Conservation (phyloP, 2,888 invertebrate genomes). For the Drosophila rubida region DNA sequence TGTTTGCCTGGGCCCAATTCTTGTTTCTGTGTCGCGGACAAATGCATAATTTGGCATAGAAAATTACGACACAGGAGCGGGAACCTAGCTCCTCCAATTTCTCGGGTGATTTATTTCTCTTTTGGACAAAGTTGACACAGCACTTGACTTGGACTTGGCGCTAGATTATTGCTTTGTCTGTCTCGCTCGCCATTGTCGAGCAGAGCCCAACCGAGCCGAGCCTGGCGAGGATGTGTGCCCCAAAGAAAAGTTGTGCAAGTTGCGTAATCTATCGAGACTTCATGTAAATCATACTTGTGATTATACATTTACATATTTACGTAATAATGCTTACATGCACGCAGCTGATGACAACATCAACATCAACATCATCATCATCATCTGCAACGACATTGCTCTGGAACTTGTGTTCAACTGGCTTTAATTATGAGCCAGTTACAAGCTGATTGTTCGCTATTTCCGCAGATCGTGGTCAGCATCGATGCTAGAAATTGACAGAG, state of each 20-base stretch:
- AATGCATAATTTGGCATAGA: constrained; percentile 69
- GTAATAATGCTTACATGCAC: constrained; percentile 16
- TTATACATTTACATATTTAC: constrained; percentile 35
- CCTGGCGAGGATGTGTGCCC: neutral
- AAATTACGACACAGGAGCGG: constrained; percentile 46
- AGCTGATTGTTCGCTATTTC: constrained; percentile 1
- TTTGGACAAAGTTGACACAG: constrained; percentile 72
- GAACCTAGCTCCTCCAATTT: constrained; percentile 34
- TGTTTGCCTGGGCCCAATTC: neutral
- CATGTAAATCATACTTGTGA: constrained; percentile 61
- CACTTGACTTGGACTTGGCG: constrained; percentile 59
- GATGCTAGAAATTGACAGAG: constrained; percentile 36
- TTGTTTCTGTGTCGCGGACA: constrained; percentile 36
- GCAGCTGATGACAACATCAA: constrained; percentile 8
- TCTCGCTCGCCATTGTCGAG: neutral
- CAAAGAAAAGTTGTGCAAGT: constrained; percentile 52
- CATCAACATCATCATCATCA: neutral
- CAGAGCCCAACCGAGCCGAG: neutral
- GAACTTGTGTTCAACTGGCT: constrained; percentile 20
- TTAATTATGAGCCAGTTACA: constrained; percentile 11
- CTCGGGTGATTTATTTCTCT: constrained; percentile 71
- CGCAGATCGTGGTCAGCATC: neutral
- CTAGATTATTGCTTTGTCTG: constrained; percentile 54
- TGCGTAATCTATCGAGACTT: constrained; percentile 62
- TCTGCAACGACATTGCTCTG: neutral